Evolutionary conservation across 2,888 invertebrate genomes (phyloP).

Genomic region (Penaeus monodon): DNA sequence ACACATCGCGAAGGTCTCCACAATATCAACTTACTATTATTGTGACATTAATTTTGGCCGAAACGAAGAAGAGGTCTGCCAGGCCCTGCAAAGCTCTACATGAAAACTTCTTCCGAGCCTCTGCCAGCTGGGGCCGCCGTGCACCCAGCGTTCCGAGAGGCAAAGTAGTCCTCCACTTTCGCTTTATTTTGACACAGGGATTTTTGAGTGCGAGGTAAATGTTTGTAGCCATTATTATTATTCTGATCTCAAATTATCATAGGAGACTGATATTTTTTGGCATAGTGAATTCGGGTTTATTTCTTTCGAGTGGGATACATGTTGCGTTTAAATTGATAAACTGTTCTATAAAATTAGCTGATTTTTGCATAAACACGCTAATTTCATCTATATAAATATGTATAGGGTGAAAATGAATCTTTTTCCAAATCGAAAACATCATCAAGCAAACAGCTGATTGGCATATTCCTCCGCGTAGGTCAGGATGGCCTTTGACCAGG

Average conservation of each 20-base stretch:
- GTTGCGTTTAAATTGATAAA: too few species aligned
- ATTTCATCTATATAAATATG: too few species aligned
- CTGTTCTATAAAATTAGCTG: too few species aligned
- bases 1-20: background rate
- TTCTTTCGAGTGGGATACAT: too few species aligned
- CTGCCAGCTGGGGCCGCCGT: constrained; percentile 20
- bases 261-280: too few species aligned
- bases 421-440: background rate
- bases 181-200: background rate
- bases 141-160: background rate
- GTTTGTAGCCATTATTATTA: too few species aligned
- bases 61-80: constrained; percentile 32
- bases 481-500: constrained; percentile 44
- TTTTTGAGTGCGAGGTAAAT: too few species aligned
- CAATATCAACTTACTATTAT: constrained; percentile 40
- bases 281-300: too few species aligned
- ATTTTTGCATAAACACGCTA: too few species aligned
- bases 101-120: constrained; percentile 18
- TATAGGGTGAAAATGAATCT: too few species aligned
- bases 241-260: too few species aligned
- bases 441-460: constrained; percentile 52
- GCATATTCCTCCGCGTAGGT: constrained; percentile 53
- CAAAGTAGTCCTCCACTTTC: constrained; percentile 13
- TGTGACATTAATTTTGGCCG: constrained; percentile 42
- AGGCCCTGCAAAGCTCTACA: constrained; percentile 13